A percentile compares a stretch with the other conserved stretches of the same genome.
These are phyloP conservation scores for Arvicanthis niloticus DNA, from an alignment of 2,113 vertebrate species.

Conservation along the genomic window DNA sequence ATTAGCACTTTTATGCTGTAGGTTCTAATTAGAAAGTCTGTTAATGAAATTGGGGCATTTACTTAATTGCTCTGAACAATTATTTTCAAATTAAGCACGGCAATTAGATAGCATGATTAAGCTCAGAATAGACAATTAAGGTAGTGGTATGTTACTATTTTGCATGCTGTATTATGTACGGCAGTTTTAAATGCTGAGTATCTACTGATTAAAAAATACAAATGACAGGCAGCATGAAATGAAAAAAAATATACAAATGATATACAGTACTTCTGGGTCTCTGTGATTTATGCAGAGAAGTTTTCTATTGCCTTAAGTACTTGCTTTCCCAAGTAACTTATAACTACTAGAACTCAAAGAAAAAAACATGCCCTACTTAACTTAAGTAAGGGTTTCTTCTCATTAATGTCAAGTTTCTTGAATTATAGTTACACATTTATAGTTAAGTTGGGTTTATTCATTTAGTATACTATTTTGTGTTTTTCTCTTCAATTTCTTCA, in stretches of 20 bases:
- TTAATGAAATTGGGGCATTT: constrained; percentile 90
- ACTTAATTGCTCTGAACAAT: constrained; percentile 91
- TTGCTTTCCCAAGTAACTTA: constrained; percentile 34
- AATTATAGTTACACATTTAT: constrained; percentile 52
- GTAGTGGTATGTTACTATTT: constrained; percentile 77
- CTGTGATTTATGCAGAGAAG: constrained; percentile 46
- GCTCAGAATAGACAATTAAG: constrained; percentile 80
- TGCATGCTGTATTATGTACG: constrained; percentile 76
- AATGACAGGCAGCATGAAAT: constrained; percentile 59
- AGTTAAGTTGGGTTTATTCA: background rate
- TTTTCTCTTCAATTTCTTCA: background rate
- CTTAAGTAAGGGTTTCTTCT: constrained; percentile 56
- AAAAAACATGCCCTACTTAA: constrained; percentile 62
- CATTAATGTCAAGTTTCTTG: constrained; percentile 64
- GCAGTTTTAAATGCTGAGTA: constrained; percentile 76
- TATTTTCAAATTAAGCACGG: constrained; percentile 89
- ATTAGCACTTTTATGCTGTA: constrained; percentile 88
- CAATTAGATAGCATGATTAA: constrained; percentile 89
- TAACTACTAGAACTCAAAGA: constrained; percentile 46
- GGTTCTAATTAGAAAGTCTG: constrained; percentile 89
- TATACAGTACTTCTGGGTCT: constrained; percentile 53
- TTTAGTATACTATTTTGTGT: background rate
- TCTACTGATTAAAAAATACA: constrained; percentile 81
- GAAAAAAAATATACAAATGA: constrained; percentile 76
- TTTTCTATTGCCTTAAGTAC: constrained; percentile 23